Conservation (phyloP, 2,113 vertebrate genomes). For the Xenus cinereus region DNA sequence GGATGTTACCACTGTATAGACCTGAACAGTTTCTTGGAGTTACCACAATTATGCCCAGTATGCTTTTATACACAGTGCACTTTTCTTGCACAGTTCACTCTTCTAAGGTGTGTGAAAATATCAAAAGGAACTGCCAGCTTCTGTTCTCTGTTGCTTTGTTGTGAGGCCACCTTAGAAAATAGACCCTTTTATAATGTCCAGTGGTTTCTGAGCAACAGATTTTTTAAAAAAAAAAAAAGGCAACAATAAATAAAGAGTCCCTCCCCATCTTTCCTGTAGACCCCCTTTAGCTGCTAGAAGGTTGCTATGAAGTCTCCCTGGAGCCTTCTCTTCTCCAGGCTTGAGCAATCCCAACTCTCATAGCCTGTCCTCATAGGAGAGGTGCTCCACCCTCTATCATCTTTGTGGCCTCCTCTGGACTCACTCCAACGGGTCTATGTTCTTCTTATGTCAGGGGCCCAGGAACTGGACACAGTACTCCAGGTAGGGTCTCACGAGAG, state of each 20-base stretch:
- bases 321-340: neutral
- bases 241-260: neutral
- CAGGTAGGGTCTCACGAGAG: neutral
- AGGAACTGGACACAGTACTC: neutral
- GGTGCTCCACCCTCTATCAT: neutral
- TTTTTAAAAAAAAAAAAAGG: neutral
- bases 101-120: neutral
- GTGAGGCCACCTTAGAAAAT: neutral
- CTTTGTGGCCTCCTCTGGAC: neutral
- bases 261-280: neutral
- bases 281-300: neutral
- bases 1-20: neutral
- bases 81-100: neutral
- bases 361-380: neutral
- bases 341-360: neutral
- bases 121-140: neutral
- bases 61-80: neutral
- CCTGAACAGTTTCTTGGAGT: neutral
- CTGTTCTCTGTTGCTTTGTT: neutral
- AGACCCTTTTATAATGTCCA: neutral
- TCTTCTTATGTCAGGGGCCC: neutral
- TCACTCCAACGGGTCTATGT: neutral
- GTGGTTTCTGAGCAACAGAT: neutral
- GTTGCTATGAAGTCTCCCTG: neutral
- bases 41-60: accelerated